phyloP scores from a whole-genome alignment of 2,888 invertebrate species.

The Sphaerophoria rueppellii region DNA sequence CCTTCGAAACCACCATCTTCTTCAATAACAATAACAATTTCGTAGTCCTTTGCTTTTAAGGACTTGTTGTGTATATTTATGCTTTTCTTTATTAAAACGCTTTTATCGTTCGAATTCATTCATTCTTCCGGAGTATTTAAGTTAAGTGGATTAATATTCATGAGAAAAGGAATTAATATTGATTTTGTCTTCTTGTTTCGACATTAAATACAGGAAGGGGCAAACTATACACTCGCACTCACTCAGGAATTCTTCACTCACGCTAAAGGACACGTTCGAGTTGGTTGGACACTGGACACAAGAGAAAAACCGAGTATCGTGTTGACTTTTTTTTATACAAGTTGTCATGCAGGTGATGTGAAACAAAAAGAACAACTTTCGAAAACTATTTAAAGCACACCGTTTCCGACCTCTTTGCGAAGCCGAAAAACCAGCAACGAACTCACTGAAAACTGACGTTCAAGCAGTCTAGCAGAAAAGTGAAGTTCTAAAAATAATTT shows the following conservation, averaged over 20 bases:
- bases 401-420: neutral
- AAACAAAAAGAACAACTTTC: conserved; percentile 25
- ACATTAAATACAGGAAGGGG: conserved; percentile 23
- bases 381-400: conserved; percentile 12
- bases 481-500: conserved; percentile 63
- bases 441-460: conserved; percentile 3
- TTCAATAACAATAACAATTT: neutral
- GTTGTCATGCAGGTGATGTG: conserved; percentile 20
- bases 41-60: neutral
- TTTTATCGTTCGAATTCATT: conserved; percentile 60
- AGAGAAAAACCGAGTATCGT: neutral
- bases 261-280: neutral
- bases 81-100: conserved; percentile 23
- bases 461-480: conserved; percentile 46
- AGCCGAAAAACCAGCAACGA: conserved; percentile 6
- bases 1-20: conserved; percentile 28
- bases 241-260: neutral
- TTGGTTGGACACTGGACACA: neutral
- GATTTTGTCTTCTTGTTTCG: conserved; percentile 47
- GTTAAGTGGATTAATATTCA: conserved; percentile 69
- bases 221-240: conserved; percentile 34
- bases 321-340: conserved; percentile 13
- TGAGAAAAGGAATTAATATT: conserved; percentile 66
- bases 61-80: conserved; percentile 19
- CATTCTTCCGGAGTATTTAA: conserved; percentile 60